A percentile compares a stretch with the other conserved stretches of the same genome.
Conservation (phyloP, 2,888 invertebrate genomes). For the Arctia plantaginis region DNA sequence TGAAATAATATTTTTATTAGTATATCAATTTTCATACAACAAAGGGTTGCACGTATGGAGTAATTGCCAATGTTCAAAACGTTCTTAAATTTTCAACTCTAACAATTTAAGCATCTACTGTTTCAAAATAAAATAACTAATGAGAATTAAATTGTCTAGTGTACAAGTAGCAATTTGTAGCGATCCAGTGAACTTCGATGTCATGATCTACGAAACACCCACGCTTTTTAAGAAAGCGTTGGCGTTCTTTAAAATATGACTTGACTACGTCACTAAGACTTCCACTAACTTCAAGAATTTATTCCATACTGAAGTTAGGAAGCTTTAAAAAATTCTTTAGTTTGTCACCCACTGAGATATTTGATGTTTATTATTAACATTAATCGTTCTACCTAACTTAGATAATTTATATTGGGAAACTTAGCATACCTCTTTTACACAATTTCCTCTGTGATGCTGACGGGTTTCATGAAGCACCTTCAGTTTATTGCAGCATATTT, state of each 20-base stretch:
- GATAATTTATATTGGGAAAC: too few species aligned
- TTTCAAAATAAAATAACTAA: neutral
- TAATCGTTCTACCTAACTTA: too few species aligned
- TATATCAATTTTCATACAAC: neutral
- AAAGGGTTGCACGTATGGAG: neutral
- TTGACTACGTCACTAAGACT: slow-evolving; percentile 18
- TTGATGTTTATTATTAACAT: too few species aligned
- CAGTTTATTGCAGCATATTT: too few species aligned
- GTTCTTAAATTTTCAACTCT: neutral
- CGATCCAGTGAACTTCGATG: neutral
- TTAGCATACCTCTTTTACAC: too few species aligned
- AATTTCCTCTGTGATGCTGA: too few species aligned
- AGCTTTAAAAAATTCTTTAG: neutral
- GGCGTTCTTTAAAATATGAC: neutral
- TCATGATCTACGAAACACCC: slow-evolving; percentile 23
- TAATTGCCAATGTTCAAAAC: neutral
- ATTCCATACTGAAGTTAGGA: neutral
- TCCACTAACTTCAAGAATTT: slow-evolving; percentile 11
- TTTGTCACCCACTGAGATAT: neutral
- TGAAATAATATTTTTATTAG: too few species aligned
- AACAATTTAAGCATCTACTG: neutral
- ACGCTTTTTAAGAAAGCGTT: slow-evolving; percentile 13
- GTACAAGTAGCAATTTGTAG: neutral
- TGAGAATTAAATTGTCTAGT: neutral
- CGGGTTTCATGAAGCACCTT: too few species aligned